These are phyloP conservation scores for Gila robusta DNA, from an alignment of 2,797 vertebrate genomes.

Conservation along the genomic window DNA sequence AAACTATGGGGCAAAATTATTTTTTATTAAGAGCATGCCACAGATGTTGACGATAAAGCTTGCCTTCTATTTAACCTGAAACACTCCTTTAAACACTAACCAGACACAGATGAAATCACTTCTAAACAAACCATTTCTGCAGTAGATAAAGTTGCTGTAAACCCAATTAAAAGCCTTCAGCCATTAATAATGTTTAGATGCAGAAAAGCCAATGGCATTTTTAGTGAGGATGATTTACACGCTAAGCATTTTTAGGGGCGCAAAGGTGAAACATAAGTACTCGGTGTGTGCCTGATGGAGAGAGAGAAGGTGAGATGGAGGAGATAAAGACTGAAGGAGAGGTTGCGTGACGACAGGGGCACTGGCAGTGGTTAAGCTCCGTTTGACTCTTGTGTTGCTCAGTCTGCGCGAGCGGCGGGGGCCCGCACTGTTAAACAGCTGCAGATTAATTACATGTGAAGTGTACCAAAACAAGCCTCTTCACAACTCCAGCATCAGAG, in stretches of 20 bases:
- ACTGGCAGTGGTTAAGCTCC: conserved; percentile 63
- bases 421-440: conserved; percentile 87
- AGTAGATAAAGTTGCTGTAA: conserved; percentile 29
- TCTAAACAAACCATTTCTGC: conserved; percentile 9
- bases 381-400: conserved; percentile 63
- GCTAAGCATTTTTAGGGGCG: conserved; percentile 37
- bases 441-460: conserved; percentile 90
- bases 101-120: conserved; percentile 21
- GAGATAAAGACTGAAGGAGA: conserved; percentile 44
- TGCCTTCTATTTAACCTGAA: conserved; percentile 9
- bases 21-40: conserved; percentile 3
- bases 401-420: conserved; percentile 72
- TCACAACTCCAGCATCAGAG: conserved; percentile 66
- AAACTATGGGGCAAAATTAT: neutral
- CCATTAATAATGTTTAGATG: conserved; percentile 42
- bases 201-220: conserved; percentile 4
- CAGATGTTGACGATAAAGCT: conserved; percentile 4
- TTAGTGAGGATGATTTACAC: conserved; percentile 44
- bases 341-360: conserved; percentile 61
- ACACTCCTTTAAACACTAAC: conserved; percentile 20
- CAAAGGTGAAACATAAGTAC: conserved; percentile 39
- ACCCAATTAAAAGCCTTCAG: conserved; percentile 38
- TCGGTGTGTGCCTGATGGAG: conserved; percentile 8
- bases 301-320: conserved; percentile 46
- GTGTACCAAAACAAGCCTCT: conserved; percentile 89